phyloP scores from a whole-genome alignment of 2,797 vertebrate species.

The Acomys russatus region DNA sequence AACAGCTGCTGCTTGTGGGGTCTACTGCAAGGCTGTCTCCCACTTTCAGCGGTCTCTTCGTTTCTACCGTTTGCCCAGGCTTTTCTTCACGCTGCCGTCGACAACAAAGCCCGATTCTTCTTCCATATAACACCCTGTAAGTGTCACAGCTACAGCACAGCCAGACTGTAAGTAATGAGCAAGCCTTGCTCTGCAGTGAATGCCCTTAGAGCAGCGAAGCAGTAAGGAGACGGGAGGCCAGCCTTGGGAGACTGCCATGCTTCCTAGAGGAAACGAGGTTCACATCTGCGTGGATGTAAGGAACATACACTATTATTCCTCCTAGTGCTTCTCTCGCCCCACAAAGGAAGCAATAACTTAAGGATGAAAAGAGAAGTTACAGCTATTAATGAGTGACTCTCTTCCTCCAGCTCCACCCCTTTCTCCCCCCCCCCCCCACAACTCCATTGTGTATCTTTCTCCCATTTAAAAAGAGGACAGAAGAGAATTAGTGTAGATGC shows the following conservation, averaged over 20 bases:
- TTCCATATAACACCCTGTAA: neutral
- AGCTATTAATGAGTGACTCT: slow-evolving; percentile 28
- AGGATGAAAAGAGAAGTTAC: neutral
- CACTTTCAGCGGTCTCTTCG: neutral
- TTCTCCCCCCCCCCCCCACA: neutral
- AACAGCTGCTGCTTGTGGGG: neutral
- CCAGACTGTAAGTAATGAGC: neutral
- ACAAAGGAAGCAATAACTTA: slow-evolving; percentile 51
- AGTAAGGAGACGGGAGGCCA: neutral
- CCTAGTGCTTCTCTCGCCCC: slow-evolving; percentile 5
- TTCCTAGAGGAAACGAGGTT: slow-evolving; percentile 36
- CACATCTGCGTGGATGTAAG: neutral
- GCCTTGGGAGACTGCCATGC: neutral
- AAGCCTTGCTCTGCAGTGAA: neutral
- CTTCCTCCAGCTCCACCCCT: neutral
- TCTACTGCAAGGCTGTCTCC: neutral
- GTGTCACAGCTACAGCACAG: neutral
- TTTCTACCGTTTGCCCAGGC: neutral
- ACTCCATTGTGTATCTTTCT: neutral
- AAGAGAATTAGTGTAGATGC: neutral
- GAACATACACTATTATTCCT: slow-evolving; percentile 29
- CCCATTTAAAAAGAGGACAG: slow-evolving; percentile 11
- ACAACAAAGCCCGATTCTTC: neutral
- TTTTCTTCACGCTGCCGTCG: neutral
- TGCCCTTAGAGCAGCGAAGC: neutral